Conservation (phyloP, 2,888 invertebrate genomes). For the Philhelius pedissequus region DNA sequence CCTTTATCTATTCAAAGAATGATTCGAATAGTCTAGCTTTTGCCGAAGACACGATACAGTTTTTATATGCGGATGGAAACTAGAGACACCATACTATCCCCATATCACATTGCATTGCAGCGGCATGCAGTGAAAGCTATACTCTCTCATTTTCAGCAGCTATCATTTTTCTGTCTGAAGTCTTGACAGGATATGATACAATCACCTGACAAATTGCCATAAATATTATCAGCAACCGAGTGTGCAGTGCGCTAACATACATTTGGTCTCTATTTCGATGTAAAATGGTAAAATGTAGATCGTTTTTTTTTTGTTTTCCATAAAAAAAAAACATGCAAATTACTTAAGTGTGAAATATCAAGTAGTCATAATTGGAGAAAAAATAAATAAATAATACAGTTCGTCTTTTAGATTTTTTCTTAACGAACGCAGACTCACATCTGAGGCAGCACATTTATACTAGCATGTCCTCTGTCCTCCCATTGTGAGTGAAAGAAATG, state of each 20-base stretch:
- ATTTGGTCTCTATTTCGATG: slow-evolving; percentile 21
- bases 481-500: slow-evolving; percentile 11
- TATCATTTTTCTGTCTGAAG: background rate
- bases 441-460: background rate
- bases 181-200: background rate
- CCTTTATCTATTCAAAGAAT: slow-evolving; percentile 24
- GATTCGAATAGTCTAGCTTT: slow-evolving; percentile 15
- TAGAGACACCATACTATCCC: slow-evolving; percentile 3
- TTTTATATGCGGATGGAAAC: background rate
- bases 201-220: slow-evolving; percentile 60
- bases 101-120: background rate
- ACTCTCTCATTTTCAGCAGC: background rate
- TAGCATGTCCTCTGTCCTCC: slow-evolving; percentile 9
- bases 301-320: background rate
- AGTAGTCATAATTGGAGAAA: slow-evolving; percentile 39
- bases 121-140: background rate
- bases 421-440: background rate
- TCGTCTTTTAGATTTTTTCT: background rate
- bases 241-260: slow-evolving; percentile 41
- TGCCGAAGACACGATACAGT: slow-evolving; percentile 11
- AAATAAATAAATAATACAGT: background rate
- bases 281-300: slow-evolving; percentile 13
- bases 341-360: slow-evolving; percentile 63
- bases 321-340: slow-evolving; percentile 52
- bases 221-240: slow-evolving; percentile 55